Evolutionary conservation across 2,797 vertebrate genomes (phyloP), one percentile per base, ranked within the genome.

Genomic region (Oreochromis grahami): DNA sequence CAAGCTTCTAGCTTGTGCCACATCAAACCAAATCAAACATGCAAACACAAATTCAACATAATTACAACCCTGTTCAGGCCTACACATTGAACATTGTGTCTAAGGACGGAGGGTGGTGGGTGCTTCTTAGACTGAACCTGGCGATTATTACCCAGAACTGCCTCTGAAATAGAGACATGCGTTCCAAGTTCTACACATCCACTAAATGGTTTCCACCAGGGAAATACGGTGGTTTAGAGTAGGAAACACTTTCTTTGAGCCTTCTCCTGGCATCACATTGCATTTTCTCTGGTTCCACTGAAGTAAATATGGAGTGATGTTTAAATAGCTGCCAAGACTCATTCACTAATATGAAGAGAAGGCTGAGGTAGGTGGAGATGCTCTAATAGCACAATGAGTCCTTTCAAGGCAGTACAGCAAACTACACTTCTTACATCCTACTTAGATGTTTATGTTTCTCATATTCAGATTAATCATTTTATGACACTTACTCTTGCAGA

Each of bases 21-120:
- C 93, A 88, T 91, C 86, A 86, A 90, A 87, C 79, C 80, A 89
- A 85, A 91, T 91, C 79, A 84, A 90, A 85, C 86, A 84, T 36
- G 87, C 80, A 89, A 88, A 91, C 84, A 83, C 38, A 84, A 80
- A 82, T 32, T 87, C 2, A 51, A 70, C 21, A 90, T 88, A 86
- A 91, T 81, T 79, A 82, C 63, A 82, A 65, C 56, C 79, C 34
- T 81, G 80, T 52, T 80, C 55, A 55, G 17, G 14, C 2, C 76
- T 34, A 32, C 52, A 11, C 7, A 2, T 41, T 83, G 7, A 53
- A 60, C 81, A 79, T 84, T 84, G 79, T 83, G 48, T 84, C 72
- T 80, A 58, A 72, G 58, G 79, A 77, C 7, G 17, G 45, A 88
- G 74, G 63, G 76, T 11, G 63, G 78, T 45, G 81, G 79, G 65